Evolutionary conservation across 2,888 invertebrate genomes (phyloP).

Genomic region (Troides aeacus): DNA sequence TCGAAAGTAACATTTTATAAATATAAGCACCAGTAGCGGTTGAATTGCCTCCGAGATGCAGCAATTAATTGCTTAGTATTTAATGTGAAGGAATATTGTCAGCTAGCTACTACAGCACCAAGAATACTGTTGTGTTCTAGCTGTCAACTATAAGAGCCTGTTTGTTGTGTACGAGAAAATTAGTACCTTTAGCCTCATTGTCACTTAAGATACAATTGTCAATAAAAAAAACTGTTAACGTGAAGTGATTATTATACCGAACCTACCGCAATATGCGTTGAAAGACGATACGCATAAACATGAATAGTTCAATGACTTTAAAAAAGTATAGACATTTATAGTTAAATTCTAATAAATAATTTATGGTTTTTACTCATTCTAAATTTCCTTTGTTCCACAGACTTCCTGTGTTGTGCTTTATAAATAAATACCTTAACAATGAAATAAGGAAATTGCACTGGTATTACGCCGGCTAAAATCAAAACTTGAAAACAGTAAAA

Average conservation of each 20-base stretch:
- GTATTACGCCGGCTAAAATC: neutral
- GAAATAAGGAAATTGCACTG: neutral
- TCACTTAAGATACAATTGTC: no score
- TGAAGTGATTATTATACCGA: slow-evolving; percentile 3
- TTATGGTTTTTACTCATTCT: neutral
- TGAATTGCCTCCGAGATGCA: no score
- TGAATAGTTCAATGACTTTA: slow-evolving; percentile 21
- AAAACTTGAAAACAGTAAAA: no score
- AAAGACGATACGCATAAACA: slow-evolving; percentile 6
- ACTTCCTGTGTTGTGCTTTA: neutral
- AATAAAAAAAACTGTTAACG: neutral
- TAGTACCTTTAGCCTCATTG: no score
- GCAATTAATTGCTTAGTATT: no score
- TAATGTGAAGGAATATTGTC: no score
- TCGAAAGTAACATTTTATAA: no score
- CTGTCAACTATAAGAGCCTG: no score
- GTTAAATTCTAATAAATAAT: slow-evolving; percentile 4
- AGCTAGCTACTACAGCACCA: no score
- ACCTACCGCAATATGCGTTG: slow-evolving; percentile 17
- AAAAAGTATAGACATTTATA: slow-evolving; percentile 10
- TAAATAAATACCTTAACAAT: neutral
- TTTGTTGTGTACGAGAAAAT: no score
- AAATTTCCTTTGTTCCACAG: neutral
- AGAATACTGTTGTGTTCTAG: no score
- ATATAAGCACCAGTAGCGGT: no score